Evolutionary conservation across 2,888 invertebrate species (phyloP).

Genomic region (Lasioglossum lativentre): DNA sequence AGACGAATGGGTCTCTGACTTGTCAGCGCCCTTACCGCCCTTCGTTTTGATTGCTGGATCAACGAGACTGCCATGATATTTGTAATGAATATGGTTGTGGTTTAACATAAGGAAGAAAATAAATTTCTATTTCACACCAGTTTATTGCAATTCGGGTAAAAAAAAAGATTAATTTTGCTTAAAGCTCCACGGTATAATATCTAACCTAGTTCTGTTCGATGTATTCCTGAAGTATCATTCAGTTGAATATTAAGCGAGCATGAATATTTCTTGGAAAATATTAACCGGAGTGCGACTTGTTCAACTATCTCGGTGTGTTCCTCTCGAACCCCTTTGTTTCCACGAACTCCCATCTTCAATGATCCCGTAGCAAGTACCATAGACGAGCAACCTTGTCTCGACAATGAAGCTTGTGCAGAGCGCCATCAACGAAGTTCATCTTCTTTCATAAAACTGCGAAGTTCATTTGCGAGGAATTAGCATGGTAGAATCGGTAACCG

Average conservation of each 20-base stretch:
- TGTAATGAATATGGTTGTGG: no score
- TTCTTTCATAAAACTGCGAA: background rate
- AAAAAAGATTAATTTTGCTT: no score
- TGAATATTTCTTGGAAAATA: no score
- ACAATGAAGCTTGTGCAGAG: background rate
- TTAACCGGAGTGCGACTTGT: background rate
- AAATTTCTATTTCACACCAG: no score
- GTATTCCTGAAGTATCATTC: no score
- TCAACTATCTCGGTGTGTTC: background rate
- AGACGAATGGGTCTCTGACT: background rate
- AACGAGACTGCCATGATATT: no score
- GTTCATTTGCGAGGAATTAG: background rate
- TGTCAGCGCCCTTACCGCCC: background rate
- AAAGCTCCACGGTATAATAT: no score
- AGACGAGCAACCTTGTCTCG: background rate
- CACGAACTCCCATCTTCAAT: background rate
- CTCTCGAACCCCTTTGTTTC: no score
- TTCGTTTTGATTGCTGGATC: background rate
- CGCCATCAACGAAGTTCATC: background rate
- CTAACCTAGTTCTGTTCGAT: no score
- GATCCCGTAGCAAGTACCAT: background rate
- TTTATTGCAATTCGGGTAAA: no score
- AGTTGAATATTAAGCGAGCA: no score
- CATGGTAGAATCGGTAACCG: background rate
- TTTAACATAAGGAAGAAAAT: no score